Evolutionary conservation across 2,113 vertebrate species (phyloP), one percentile per base, ranked within the genome.

Genomic region (Calonectris borealis): DNA sequence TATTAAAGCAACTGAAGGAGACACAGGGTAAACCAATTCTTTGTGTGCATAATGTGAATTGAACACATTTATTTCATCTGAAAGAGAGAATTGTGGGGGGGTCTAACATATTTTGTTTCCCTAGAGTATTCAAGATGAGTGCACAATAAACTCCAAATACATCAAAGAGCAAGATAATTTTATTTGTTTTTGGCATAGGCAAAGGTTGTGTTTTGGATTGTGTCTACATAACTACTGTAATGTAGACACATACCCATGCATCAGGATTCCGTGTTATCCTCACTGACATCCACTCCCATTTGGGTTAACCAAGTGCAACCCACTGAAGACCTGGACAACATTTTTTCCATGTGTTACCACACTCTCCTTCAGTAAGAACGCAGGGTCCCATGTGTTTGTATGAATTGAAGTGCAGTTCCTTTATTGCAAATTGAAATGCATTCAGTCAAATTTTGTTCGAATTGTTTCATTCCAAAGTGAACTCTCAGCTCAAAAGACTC

Each of bases 351-450:
- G 2, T 34, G 44, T 54, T 69, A 36, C 20, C 22, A 68, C 17
- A 18, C 26, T 44, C 17, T 44, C 19, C n/a, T 51, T n/a, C 66
- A 82, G 12, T 34, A 8, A 1, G 25, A 31, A 1, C 0, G 1
- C 19, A 70, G 21, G 20, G 21, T 79, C 11, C 13, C 1, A 2
- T 7, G 29, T 4, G 7, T 46, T 58, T 46, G 31, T n/a, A 42
- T 34, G 26, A 83, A 75, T 0, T 85, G 19, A 38, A 9, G 16
- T 34, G 38, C 32, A n/a, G 21, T n/a, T 85, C 14, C 42, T 75
- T 68, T 58, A 52, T 0, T 60, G 40, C 18, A 52, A 31, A 52
- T 22, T 19, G 21, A 71, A 52, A n/a, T 8, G 7, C 1, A 0
- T 40, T 83, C 71, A 21, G 58, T 21, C 48, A 90, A 65, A 36